Conservation (phyloP, 2,113 vertebrate genomes). For the Clarias batrachus region DNA sequence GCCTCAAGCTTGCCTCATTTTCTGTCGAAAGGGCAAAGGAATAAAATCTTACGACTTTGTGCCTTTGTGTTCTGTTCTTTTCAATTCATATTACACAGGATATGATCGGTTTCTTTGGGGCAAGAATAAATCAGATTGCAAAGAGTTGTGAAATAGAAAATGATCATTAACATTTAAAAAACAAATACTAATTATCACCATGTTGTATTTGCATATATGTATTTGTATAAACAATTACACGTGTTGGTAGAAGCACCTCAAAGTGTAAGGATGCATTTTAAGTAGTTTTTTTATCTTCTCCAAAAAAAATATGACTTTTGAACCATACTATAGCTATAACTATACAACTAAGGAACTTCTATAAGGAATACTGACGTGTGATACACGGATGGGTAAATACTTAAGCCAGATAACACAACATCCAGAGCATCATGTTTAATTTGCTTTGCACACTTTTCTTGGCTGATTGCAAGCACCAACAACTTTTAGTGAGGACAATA, state of each 20-base stretch:
- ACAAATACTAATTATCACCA: not conserved
- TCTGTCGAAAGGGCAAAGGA: not conserved
- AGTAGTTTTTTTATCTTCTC: not conserved
- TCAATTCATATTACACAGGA: not conserved
- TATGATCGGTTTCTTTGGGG: not conserved
- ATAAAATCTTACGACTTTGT: not conserved
- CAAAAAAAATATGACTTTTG: not conserved
- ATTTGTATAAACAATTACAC: not conserved
- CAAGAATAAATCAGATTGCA: not conserved
- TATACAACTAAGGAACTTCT: not conserved
- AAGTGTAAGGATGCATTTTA: not conserved
- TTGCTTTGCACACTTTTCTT: conserved; percentile 67
- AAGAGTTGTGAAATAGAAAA: not conserved
- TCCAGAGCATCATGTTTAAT: conserved; percentile 63
- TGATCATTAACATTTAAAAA: not conserved
- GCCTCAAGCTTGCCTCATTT: too few relatives aligned
- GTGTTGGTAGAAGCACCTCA: not conserved
- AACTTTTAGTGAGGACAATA: conserved; percentile 57
- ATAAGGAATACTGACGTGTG: not conserved
- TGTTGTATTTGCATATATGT: not conserved
- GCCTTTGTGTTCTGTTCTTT: not conserved
- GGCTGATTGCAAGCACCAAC: conserved; percentile 65
- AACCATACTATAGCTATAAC: not conserved
- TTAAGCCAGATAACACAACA: not conserved
- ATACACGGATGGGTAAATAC: not conserved